A percentile compares a stretch with the other conserved stretches of the same genome.
Conservation (phyloP, 2,888 invertebrate species). For the Pseudococcus jackbeardsleyi region DNA sequence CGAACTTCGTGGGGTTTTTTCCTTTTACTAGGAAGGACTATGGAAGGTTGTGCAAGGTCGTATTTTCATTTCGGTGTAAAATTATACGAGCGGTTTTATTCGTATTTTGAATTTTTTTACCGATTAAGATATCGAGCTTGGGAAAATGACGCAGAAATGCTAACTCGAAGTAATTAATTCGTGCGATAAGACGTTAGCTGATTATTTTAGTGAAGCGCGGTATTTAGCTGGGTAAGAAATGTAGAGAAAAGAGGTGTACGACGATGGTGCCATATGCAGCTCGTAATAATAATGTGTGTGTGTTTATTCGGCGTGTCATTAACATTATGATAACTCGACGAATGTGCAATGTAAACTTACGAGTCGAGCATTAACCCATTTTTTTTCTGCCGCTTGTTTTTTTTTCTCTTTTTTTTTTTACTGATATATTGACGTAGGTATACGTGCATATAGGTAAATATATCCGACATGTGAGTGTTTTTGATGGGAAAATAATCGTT, state of each 20-base stretch:
- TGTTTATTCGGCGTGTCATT: conserved; percentile 36
- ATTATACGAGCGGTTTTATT: neutral
- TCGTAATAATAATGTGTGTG: conserved; percentile 28
- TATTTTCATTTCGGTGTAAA: neutral
- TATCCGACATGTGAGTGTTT: neutral
- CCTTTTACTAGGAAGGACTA: neutral
- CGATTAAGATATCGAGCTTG: conserved; percentile 27
- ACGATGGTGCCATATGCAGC: neutral
- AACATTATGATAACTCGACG: conserved; percentile 39
- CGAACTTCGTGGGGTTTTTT: neutral
- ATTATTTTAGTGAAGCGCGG: neutral
- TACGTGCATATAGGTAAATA: neutral
- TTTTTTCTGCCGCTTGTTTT: neutral
- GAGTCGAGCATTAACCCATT: conserved; percentile 27
- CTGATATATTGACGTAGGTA: neutral
- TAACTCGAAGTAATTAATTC: conserved; percentile 2
- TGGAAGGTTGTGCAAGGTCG: neutral
- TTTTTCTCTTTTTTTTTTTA: neutral
- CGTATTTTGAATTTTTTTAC: neutral
- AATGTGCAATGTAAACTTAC: conserved; percentile 36
- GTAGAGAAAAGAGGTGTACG: neutral
- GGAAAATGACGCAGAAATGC: conserved; percentile 9
- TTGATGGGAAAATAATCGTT: neutral
- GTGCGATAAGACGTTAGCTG: conserved; percentile 13
- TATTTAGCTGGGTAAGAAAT: neutral